These are phyloP conservation scores for Sitta carolinensis DNA, from an alignment of 2,797 vertebrate genomes.

Conservation along the genomic window DNA sequence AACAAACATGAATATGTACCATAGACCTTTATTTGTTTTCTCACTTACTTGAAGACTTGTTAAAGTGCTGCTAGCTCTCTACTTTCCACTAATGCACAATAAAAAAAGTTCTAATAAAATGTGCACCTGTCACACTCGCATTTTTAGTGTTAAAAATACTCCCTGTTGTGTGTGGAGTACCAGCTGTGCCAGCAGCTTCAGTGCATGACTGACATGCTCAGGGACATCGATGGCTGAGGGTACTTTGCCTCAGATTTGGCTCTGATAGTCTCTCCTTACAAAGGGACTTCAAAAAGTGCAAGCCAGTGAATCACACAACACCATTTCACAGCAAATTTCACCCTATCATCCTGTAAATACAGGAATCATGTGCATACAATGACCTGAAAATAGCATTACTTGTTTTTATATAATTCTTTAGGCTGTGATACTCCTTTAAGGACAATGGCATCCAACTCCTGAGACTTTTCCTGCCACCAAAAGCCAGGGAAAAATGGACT, in stretches of 20 bases:
- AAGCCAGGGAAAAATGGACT: neutral
- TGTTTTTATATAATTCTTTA: neutral
- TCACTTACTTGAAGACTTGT: conserved; percentile 7
- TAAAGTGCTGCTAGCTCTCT: neutral
- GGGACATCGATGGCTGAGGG: neutral
- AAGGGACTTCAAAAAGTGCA: neutral
- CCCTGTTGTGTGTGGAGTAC: conserved; percentile 19
- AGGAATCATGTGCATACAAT: neutral
- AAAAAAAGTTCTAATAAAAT: conserved; percentile 63
- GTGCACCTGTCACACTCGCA: conserved; percentile 64
- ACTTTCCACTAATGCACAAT: neutral
- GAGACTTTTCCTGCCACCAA: neutral
- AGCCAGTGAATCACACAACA: neutral
- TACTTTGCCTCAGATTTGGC: conserved; percentile 5
- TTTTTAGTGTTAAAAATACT: conserved; percentile 61
- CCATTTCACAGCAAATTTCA: neutral
- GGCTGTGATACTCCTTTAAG: neutral
- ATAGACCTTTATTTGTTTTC: neutral
- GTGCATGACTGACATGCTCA: conserved; percentile 1
- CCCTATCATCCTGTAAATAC: neutral
- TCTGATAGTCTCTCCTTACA: neutral
- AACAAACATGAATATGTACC: neutral
- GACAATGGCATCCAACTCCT: neutral
- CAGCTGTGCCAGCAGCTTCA: conserved; percentile 50
- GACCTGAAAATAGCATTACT: neutral